These are phyloP conservation scores for Oryzias sinensis DNA, from an alignment of 2,797 vertebrate genomes.

Conservation along the genomic window DNA sequence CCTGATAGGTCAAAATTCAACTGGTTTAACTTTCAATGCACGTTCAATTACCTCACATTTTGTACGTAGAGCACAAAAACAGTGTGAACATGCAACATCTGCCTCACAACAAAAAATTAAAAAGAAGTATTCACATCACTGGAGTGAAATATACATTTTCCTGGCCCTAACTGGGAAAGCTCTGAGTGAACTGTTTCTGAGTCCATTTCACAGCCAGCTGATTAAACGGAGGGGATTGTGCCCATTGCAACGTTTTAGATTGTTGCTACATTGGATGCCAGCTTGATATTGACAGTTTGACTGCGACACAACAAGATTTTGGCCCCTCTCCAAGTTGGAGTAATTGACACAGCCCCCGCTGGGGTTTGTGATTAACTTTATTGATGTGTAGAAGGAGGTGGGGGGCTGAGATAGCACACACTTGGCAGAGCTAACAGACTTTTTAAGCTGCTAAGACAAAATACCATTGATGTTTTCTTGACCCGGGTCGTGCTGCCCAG, in stretches of 20 bases:
- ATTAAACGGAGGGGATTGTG: constrained; percentile 44
- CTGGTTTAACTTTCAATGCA: too few relatives aligned
- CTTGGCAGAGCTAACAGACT: constrained; percentile 37
- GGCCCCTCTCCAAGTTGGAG: constrained; percentile 37
- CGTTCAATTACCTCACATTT: too few relatives aligned
- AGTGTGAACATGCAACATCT: not conserved
- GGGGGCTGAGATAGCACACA: constrained; percentile 10
- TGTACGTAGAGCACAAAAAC: too few relatives aligned
- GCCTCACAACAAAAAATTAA: not conserved
- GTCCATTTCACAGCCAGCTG: constrained; percentile 14
- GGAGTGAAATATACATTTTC: constrained; percentile 9
- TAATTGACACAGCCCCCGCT: constrained; percentile 59
- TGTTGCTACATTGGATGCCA: constrained; percentile 31
- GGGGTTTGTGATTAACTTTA: constrained; percentile 66
- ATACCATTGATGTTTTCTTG: constrained; percentile 35
- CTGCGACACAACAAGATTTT: constrained; percentile 28
- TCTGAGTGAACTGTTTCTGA: constrained; percentile 20
- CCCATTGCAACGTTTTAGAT: constrained; percentile 34
- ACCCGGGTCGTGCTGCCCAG: constrained; percentile 5
- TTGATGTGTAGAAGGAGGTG: constrained; percentile 44
- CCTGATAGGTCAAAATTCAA: too few relatives aligned
- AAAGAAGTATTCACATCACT: not conserved
- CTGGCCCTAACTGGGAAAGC: not conserved
- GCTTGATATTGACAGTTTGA: constrained; percentile 56
- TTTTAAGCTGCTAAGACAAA: constrained; percentile 37